These are phyloP conservation scores for Allygus modestus DNA, from an alignment of 2,888 invertebrate species.

Conservation along the genomic window DNA sequence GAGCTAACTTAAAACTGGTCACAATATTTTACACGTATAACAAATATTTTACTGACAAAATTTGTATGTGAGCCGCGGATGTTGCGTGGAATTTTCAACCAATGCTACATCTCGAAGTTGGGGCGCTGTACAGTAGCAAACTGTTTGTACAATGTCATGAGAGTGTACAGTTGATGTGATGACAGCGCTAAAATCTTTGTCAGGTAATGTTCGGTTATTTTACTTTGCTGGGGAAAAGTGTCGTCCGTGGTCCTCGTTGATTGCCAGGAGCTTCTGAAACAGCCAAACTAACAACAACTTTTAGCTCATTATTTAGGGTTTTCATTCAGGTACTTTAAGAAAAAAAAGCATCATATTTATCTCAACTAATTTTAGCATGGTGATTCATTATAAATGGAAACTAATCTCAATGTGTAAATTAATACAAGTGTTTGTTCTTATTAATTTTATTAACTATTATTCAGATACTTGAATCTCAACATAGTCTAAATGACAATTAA, in stretches of 20 bases:
- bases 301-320: background rate
- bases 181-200: background rate
- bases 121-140: background rate
- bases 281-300: background rate
- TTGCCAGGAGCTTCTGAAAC: background rate
- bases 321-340: too few relatives aligned
- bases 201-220: constrained; percentile 19
- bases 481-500: too few relatives aligned
- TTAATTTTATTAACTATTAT: too few relatives aligned
- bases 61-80: background rate
- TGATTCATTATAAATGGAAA: background rate
- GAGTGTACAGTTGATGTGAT: background rate
- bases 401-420: too few relatives aligned
- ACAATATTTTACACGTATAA: background rate
- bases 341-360: background rate
- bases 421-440: too few relatives aligned
- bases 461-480: too few relatives aligned
- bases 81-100: background rate
- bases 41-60: background rate
- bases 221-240: constrained; percentile 11
- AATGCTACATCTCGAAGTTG: background rate
- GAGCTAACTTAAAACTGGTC: too few relatives aligned
- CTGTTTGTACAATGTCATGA: constrained; percentile 2
- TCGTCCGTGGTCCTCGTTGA: background rate
- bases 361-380: background rate